Percentiles rank a stretch among this genome's conserved stretches.
Evolutionary conservation across 2,113 vertebrate genomes (phyloP).

Genomic region (Sceloporus tristichus): DNA sequence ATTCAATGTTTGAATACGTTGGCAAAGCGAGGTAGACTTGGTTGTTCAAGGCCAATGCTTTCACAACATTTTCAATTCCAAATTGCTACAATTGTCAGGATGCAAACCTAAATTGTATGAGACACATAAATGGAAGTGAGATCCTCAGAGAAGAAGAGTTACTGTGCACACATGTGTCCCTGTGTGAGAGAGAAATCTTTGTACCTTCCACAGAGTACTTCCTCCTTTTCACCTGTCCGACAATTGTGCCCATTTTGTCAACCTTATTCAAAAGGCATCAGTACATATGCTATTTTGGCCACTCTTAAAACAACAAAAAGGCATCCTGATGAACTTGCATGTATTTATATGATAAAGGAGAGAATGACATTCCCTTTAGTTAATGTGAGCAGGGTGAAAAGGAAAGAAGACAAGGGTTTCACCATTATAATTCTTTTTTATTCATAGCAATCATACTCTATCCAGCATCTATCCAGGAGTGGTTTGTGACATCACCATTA

Average conservation of each 20-base stretch:
- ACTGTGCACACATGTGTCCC: background rate
- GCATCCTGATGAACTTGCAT: background rate
- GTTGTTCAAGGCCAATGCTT: constrained; percentile 11
- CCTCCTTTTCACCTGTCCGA: background rate
- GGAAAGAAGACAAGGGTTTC: too few species aligned
- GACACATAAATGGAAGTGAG: background rate
- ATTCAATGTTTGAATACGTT: background rate
- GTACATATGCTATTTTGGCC: background rate
- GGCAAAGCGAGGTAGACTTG: too few species aligned
- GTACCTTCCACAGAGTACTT: background rate
- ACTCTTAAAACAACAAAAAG: background rate
- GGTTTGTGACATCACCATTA: too few species aligned
- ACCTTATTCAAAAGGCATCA: background rate
- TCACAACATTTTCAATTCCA: background rate
- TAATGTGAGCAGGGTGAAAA: too few species aligned
- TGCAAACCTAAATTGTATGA: background rate
- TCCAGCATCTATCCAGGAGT: too few species aligned
- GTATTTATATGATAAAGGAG: too few species aligned
- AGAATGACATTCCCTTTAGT: too few species aligned
- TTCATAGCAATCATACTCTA: too few species aligned
- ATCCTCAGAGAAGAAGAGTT: background rate
- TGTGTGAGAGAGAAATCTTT: background rate
- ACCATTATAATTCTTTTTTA: too few species aligned
- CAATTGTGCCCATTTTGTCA: background rate
- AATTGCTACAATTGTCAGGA: constrained; percentile 3